A percentile compares a stretch with the other conserved stretches of the same genome.
Conservation (phyloP, 64 coral and sea anemone species). For the Catalaphyllia jardinei region DNA sequence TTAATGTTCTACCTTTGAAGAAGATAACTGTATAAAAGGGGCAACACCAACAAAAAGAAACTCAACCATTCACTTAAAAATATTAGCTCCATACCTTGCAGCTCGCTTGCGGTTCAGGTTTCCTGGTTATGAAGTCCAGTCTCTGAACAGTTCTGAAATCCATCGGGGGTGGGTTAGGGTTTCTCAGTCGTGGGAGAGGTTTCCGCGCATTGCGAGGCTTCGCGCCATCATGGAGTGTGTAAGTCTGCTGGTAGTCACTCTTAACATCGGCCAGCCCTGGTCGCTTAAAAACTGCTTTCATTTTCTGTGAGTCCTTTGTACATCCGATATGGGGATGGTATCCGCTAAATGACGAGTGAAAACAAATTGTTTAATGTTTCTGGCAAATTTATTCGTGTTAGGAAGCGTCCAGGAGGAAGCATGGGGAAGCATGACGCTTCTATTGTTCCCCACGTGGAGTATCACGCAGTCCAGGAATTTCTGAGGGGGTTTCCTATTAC, state of each 20-base stretch:
- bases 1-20: too few species aligned
- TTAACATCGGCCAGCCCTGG: constrained; percentile 63
- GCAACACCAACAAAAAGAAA: too few species aligned
- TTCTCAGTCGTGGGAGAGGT: constrained; percentile 84
- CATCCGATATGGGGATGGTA: constrained; percentile 92
- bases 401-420: too few species aligned
- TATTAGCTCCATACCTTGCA: constrained; percentile 62
- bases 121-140: constrained; percentile 67
- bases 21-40: too few species aligned
- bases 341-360: constrained; percentile 40
- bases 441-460: too few species aligned
- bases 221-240: constrained; percentile 47
- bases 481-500: too few species aligned
- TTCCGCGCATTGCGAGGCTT: constrained; percentile 60
- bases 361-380: not conserved
- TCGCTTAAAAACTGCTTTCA: constrained; percentile 78
- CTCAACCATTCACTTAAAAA: too few species aligned
- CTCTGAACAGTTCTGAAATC: constrained; percentile 90
- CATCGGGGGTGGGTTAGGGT: constrained; percentile 93
- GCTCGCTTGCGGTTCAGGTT: constrained; percentile 56
- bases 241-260: constrained; percentile 84
- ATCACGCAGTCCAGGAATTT: too few species aligned
- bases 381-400: too few species aligned
- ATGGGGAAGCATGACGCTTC: too few species aligned
- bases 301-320: constrained; percentile 69